These are phyloP conservation scores for Erinaceus europaeus DNA, from an alignment of 2,113 vertebrate genomes.

Conservation along the genomic window DNA sequence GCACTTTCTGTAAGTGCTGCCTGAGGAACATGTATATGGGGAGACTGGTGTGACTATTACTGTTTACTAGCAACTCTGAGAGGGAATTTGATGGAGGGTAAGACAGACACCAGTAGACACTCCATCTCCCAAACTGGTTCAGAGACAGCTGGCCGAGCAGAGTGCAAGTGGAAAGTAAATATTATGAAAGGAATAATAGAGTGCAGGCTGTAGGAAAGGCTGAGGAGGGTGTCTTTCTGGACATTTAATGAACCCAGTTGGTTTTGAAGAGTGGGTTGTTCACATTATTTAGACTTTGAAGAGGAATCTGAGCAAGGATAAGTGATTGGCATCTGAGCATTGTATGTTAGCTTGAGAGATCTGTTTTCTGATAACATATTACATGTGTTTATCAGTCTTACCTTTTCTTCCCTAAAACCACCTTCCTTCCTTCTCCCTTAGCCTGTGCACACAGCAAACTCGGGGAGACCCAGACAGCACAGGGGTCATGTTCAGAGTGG, in stretches of 20 bases:
- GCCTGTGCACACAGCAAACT: too few species aligned
- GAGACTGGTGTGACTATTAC: rapidly evolving
- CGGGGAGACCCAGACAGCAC: neutral
- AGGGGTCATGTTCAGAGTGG: rapidly evolving
- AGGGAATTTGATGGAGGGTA: neutral
- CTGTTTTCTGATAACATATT: neutral
- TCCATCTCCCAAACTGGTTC: rapidly evolving
- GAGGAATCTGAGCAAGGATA: neutral
- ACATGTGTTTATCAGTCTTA: neutral
- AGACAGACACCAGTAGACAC: neutral
- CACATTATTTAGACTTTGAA: neutral
- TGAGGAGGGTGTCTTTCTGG: neutral
- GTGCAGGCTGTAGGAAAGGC: neutral
- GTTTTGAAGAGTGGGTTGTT: neutral
- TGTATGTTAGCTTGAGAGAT: neutral
- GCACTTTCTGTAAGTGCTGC: neutral
- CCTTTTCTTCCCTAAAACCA: neutral
- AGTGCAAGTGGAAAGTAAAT: neutral
- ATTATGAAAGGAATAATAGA: neutral
- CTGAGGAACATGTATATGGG: rapidly evolving
- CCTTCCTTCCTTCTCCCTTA: neutral
- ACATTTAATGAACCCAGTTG: neutral
- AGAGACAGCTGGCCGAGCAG: rapidly evolving
- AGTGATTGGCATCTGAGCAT: neutral
- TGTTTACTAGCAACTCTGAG: neutral